These are phyloP conservation scores for Platycheirus rosarum DNA, from an alignment of 2,888 invertebrate species.

Conservation along the genomic window DNA sequence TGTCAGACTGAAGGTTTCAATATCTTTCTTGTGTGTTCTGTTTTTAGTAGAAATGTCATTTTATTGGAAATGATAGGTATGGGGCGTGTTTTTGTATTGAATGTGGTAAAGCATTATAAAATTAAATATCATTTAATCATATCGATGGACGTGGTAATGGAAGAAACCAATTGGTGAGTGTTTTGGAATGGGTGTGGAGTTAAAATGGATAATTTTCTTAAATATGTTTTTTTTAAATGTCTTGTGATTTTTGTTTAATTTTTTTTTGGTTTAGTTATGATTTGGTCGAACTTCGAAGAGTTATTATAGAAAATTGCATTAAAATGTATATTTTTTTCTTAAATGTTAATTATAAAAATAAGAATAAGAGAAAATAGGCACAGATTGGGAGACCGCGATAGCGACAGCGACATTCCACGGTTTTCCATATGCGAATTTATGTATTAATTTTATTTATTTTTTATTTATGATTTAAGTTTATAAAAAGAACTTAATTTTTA, in stretches of 20 bases:
- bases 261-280: conserved; percentile 35
- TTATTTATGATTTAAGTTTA: conserved; percentile 43
- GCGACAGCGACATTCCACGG: conserved; percentile 83
- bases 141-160: conserved; percentile 29
- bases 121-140: conserved; percentile 6
- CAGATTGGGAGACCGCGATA: conserved; percentile 84
- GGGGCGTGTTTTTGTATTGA: conserved; percentile 28
- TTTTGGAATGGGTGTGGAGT: conserved; percentile 40
- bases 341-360: conserved; percentile 45
- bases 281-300: conserved; percentile 39
- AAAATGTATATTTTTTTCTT: conserved; percentile 25
- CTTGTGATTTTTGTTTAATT: conserved; percentile 14
- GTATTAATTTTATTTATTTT: conserved; percentile 48
- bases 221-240: too few relatives aligned
- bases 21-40: conserved; percentile 18
- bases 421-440: conserved; percentile 79
- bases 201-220: conserved; percentile 47
- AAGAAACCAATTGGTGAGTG: conserved; percentile 50
- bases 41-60: conserved; percentile 38
- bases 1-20: conserved; percentile 56
- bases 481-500: conserved; percentile 66
- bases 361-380: conserved; percentile 79
- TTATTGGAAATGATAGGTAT: conserved; percentile 26
- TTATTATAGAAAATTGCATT: conserved; percentile 24
- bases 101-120: conserved; percentile 6